phyloP scores from a whole-genome alignment of 2,888 invertebrate species.

The Lepidocyrtoides sp. region DNA sequence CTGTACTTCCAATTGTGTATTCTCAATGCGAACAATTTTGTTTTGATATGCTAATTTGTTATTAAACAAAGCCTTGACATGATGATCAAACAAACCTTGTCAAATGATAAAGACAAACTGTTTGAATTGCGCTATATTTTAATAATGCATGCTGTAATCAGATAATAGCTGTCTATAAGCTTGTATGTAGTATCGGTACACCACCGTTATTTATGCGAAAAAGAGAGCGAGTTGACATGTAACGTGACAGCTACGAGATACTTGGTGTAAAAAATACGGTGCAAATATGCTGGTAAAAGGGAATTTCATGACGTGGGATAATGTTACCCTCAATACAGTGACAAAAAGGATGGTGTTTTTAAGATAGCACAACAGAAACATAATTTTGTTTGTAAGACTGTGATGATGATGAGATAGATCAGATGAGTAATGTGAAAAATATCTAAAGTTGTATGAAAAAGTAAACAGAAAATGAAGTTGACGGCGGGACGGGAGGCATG shows the following conservation, averaged over 20 bases:
- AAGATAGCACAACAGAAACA: slow-evolving; percentile 1
- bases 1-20: neutral
- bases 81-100: slow-evolving; percentile 24
- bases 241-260: slow-evolving; percentile 28
- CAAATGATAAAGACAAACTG: slow-evolving; percentile 17
- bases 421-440: too few species aligned
- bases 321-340: slow-evolving; percentile 40
- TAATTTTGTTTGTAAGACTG: neutral
- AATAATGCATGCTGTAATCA: neutral
- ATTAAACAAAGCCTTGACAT: slow-evolving; percentile 43
- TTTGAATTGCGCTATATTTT: neutral
- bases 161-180: neutral
- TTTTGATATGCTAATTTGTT: slow-evolving; percentile 62
- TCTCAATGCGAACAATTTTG: slow-evolving; percentile 10
- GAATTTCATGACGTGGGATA: slow-evolving; percentile 50
- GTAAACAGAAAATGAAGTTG: slow-evolving; percentile 19
- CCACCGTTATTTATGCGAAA: slow-evolving; percentile 11
- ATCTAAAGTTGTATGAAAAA: neutral
- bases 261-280: neutral
- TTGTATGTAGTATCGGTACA: neutral
- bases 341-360: slow-evolving; percentile 19
- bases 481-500: neutral
- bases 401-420: neutral
- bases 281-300: neutral
- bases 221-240: neutral